Evolutionary conservation across 1,140 invertebrate species (phyloP).

Genomic region (Drosophila ogumai): DNA sequence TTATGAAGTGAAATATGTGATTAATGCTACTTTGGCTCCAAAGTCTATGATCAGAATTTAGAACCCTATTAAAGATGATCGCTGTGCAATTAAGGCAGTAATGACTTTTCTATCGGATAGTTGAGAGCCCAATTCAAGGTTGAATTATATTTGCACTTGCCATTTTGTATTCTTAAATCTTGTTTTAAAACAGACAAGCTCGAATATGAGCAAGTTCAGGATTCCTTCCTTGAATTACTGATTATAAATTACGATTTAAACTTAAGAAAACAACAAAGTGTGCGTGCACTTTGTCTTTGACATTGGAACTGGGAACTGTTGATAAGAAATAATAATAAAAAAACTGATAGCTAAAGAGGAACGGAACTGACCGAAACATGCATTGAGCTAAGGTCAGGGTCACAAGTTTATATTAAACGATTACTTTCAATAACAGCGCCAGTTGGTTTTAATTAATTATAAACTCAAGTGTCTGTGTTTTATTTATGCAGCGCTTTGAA

Average conservation of each 20-base stretch:
- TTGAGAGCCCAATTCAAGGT: background rate
- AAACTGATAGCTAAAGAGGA: constrained; percentile 25
- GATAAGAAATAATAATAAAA: constrained; percentile 24
- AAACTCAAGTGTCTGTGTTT: background rate
- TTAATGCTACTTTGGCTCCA: background rate
- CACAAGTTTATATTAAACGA: constrained; percentile 16
- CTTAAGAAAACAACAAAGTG: constrained; percentile 9
- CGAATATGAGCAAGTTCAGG: background rate
- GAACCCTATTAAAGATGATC: background rate
- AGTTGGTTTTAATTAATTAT: constrained; percentile 9
- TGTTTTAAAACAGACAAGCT: background rate
- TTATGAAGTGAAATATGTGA: constrained; percentile 5
- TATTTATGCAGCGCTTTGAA: constrained; percentile 2
- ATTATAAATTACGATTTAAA: constrained; percentile 13
- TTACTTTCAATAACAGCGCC: background rate
- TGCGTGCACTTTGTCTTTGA: constrained; percentile 27
- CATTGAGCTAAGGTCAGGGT: constrained; percentile 28
- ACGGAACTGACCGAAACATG: constrained; percentile 31
- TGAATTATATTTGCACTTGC: background rate
- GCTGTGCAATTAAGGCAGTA: background rate
- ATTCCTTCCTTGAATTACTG: background rate
- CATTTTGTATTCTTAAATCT: background rate
- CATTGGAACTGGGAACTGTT: constrained; percentile 13
- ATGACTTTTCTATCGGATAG: background rate
- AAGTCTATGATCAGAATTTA: constrained; percentile 1